Evolutionary conservation across 2,113 vertebrate species (phyloP).

Genomic region (Grallaria varia): DNA sequence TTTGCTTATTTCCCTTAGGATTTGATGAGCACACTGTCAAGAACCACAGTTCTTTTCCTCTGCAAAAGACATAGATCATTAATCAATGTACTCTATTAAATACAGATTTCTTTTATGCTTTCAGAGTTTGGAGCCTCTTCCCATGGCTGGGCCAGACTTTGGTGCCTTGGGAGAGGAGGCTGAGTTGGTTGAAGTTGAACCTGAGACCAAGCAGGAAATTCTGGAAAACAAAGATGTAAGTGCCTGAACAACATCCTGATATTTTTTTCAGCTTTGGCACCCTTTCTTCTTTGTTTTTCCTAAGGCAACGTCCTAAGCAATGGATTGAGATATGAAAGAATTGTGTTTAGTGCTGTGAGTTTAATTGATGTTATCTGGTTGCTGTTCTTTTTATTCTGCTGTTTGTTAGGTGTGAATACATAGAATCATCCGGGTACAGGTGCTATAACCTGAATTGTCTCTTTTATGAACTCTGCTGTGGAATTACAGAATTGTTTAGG

Average conservation of each 20-base stretch:
- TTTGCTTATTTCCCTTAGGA: background rate
- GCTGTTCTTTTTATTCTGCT: background rate
- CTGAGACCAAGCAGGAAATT: conserved; percentile 89
- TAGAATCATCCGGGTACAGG: background rate
- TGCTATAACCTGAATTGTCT: background rate
- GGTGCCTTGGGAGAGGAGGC: conserved; percentile 82
- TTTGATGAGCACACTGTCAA: background rate
- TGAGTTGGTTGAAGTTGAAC: conserved; percentile 84
- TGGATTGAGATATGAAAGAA: background rate
- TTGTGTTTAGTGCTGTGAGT: background rate
- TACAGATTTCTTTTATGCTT: background rate
- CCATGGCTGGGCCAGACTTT: conserved; percentile 83
- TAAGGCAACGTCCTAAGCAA: background rate
- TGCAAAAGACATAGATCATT: background rate
- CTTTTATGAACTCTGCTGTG: background rate
- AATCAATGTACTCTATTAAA: fast-evolving
- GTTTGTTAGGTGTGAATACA: background rate
- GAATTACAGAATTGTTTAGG: background rate
- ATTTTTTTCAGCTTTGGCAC: background rate
- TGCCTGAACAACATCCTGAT: background rate
- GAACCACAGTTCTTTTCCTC: fast-evolving
- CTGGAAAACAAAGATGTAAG: conserved; percentile 95
- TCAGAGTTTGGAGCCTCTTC: conserved; percentile 92
- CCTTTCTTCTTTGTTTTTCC: background rate
- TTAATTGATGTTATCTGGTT: background rate